Conservation (phyloP, 2,797 vertebrate species). For the Oryzias sinensis region DNA sequence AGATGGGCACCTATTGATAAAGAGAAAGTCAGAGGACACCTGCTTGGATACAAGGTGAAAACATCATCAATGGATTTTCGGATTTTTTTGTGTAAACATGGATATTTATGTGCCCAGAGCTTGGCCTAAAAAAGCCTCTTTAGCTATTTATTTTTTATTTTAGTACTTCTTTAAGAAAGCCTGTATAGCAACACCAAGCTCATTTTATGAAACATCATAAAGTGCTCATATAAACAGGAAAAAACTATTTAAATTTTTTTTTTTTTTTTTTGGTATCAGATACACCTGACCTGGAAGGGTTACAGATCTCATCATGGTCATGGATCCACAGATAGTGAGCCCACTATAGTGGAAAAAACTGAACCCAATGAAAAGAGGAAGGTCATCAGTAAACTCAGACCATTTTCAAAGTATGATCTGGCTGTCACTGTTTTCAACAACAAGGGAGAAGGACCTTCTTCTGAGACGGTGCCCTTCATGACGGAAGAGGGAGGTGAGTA, state of each 20-base stretch:
- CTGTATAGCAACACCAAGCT: too few relatives aligned
- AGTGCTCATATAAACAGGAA: too few relatives aligned
- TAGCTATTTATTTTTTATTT: too few relatives aligned
- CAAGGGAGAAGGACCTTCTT: conserved; percentile 81
- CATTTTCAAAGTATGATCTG: conserved; percentile 81
- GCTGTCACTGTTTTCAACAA: conserved; percentile 81
- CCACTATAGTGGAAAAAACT: conserved; percentile 51
- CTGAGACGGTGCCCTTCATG: conserved; percentile 70
- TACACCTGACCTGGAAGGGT: conserved; percentile 66
- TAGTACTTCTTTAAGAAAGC: too few relatives aligned
- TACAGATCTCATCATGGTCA: conserved; percentile 56
- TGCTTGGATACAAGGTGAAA: conserved; percentile 86
- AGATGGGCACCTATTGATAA: conserved; percentile 78
- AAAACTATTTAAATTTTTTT: too few relatives aligned
- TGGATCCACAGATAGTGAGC: conserved; percentile 47
- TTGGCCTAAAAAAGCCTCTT: too few relatives aligned
- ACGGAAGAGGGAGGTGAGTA: conserved; percentile 87
- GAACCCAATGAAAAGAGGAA: conserved; percentile 66
- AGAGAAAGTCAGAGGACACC: conserved; percentile 82
- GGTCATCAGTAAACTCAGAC: conserved; percentile 74
- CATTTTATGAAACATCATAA: too few relatives aligned
- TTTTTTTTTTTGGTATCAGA: conserved; percentile 47
- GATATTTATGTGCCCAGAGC: too few relatives aligned
- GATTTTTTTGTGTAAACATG: too few relatives aligned
- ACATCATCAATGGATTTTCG: too few relatives aligned